These are phyloP conservation scores for Meloidogyne chitwoodi DNA, from an alignment of 1,140 invertebrate genomes.

Conservation along the genomic window DNA sequence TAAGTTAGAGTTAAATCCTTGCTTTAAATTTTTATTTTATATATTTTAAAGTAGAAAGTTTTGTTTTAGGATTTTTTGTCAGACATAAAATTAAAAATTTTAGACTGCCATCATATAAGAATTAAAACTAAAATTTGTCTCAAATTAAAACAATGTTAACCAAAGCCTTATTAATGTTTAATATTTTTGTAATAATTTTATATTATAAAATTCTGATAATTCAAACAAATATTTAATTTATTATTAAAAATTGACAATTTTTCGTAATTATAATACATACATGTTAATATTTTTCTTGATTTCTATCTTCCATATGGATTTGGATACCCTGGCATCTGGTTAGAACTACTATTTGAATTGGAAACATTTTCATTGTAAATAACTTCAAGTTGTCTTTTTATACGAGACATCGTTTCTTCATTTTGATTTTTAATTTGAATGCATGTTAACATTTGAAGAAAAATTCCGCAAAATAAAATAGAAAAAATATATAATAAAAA, in stretches of 20 bases:
- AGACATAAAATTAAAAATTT: too few species aligned
- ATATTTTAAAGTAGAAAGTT: too few species aligned
- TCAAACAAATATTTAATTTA: neutral
- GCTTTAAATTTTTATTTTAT: too few species aligned
- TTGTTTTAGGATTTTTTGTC: too few species aligned
- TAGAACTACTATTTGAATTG: neutral
- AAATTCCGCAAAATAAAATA: neutral
- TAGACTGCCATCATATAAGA: too few species aligned
- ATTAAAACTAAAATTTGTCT: too few species aligned
- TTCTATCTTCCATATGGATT: neutral
- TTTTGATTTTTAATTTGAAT: neutral
- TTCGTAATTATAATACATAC: neutral
- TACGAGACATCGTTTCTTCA: neutral
- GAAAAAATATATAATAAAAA: neutral
- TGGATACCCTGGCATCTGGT: neutral
- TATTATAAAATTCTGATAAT: too few species aligned
- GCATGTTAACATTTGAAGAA: neutral
- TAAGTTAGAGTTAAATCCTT: too few species aligned
- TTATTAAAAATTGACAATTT: neutral
- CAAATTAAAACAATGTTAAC: too few species aligned
- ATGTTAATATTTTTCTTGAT: neutral
- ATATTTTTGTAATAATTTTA: too few species aligned
- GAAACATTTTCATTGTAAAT: neutral
- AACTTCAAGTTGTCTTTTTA: neutral
- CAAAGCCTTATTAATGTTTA: too few species aligned